Percentiles rank a stretch among this genome's conserved stretches.
These are phyloP conservation scores for Illadopsis cleaveri DNA, from an alignment of 2,113 vertebrate genomes.

Conservation along the genomic window DNA sequence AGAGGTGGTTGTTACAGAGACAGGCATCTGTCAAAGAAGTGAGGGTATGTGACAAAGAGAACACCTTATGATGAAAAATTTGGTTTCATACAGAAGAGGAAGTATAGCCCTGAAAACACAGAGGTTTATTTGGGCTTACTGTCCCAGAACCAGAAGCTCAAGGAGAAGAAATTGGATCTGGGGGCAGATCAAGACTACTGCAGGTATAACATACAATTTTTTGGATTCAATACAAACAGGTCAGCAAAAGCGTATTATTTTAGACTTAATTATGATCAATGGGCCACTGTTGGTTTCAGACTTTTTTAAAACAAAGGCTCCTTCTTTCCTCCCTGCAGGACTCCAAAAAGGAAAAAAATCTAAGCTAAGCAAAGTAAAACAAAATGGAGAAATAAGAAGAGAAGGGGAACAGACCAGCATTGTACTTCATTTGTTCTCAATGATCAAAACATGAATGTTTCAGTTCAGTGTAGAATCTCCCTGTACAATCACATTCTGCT, in stretches of 20 bases:
- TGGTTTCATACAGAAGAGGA: background rate
- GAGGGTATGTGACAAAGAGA: background rate
- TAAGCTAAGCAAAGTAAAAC: conserved; percentile 43
- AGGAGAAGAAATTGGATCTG: conserved; percentile 27
- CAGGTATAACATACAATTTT: background rate
- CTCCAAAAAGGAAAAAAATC: conserved; percentile 42
- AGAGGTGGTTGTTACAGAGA: background rate
- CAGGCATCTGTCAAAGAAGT: background rate
- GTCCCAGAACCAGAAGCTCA: background rate
- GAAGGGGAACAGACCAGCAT: conserved; percentile 28
- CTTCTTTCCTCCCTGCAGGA: conserved; percentile 55
- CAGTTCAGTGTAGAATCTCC: background rate
- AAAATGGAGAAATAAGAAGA: conserved; percentile 14
- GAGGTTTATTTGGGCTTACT: background rate
- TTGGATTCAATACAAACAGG: conserved; percentile 35
- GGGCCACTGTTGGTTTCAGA: conserved; percentile 50
- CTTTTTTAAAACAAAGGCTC: conserved; percentile 61
- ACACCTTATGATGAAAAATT: background rate
- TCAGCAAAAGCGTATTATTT: conserved; percentile 57
- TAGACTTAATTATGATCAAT: conserved; percentile 57
- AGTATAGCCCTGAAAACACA: background rate
- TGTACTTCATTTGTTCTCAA: conserved; percentile 3
- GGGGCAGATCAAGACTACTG: background rate
- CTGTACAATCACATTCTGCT: background rate
- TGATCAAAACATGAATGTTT: conserved; percentile 33